Evolutionary conservation across 2,888 invertebrate genomes (phyloP).

Genomic region (Tipula helvola): DNA sequence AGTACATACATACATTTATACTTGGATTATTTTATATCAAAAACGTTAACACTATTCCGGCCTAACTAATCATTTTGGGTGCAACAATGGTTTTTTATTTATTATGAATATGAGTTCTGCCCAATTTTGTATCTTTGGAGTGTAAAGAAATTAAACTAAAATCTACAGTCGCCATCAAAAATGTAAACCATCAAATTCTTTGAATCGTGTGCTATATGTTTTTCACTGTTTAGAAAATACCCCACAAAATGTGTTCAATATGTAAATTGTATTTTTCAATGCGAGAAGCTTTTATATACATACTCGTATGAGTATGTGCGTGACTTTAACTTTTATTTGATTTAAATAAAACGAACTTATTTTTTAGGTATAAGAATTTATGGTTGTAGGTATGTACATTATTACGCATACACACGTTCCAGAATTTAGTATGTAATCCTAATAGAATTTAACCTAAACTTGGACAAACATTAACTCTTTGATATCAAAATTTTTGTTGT

Average conservation of each 20-base stretch:
- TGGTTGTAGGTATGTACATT: neutral
- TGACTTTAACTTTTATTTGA: neutral
- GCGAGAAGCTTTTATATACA: neutral
- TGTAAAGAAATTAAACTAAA: neutral
- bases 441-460: neutral
- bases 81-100: too few relatives aligned
- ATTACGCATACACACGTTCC: neutral
- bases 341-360: neutral
- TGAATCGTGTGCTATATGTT: neutral
- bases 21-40: too few relatives aligned
- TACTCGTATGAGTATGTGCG: neutral
- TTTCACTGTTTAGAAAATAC: neutral
- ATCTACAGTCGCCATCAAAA: neutral
- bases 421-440: neutral
- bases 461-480: neutral
- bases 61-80: too few relatives aligned
- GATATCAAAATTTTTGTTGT: neutral
- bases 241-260: neutral
- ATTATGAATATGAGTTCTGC: neutral
- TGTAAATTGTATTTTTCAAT: neutral
- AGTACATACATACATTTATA: too few relatives aligned
- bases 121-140: neutral
- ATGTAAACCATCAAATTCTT: neutral
- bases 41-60: too few relatives aligned
- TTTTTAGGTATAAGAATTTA: neutral